A percentile compares a stretch with the other conserved stretches of the same genome.
Conservation (phyloP, 1,140 invertebrate species). For the Elymnias hypermnestra region DNA sequence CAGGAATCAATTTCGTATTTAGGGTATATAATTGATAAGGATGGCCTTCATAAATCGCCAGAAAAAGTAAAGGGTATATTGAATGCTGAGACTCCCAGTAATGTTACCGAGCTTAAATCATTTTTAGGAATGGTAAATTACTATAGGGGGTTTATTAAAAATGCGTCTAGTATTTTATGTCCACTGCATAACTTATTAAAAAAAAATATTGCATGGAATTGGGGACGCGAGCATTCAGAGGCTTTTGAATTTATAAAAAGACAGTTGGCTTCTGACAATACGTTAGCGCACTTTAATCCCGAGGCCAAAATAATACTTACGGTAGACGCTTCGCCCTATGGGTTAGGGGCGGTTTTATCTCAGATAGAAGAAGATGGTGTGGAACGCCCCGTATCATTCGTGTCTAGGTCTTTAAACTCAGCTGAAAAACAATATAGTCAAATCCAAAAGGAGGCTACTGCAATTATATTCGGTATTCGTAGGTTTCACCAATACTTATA, state of each 20-base stretch:
- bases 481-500: no score
- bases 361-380: no score
- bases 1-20: not conserved
- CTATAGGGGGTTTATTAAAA: conserved; percentile 26
- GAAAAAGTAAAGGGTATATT: conserved; percentile 29
- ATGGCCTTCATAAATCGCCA: conserved; percentile 17
- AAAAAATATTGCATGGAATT: conserved; percentile 13
- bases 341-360: no score
- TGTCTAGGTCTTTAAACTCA: no score
- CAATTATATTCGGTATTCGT: no score
- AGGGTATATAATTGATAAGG: conserved; percentile 4
- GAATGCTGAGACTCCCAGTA: conserved; percentile 11
- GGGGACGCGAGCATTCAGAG: conserved; percentile 6
- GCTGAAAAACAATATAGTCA: no score
- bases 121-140: conserved; percentile 35
- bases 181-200: conserved; percentile 18
- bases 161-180: conserved; percentile 16
- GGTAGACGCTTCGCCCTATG: no score
- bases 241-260: conserved; percentile 14
- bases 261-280: no score
- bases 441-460: no score
- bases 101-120: conserved; percentile 18
- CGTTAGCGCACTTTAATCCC: no score
- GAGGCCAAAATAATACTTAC: no score
- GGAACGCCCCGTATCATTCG: no score